These are phyloP conservation scores for Oriolus oriolus DNA, from an alignment of 2,113 vertebrate genomes.

Conservation along the genomic window DNA sequence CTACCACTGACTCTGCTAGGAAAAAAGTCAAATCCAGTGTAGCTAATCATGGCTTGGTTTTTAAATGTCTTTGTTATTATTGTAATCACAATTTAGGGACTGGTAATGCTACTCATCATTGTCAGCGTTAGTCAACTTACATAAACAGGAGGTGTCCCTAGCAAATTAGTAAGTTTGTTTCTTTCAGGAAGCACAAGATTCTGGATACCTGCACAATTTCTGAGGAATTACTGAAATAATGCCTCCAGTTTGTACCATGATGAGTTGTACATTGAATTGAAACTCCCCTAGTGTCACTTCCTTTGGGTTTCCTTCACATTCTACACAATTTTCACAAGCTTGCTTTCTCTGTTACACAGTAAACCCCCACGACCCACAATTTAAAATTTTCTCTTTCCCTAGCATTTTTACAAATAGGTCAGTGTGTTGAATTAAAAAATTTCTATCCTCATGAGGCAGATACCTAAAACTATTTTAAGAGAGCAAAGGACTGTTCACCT, in stretches of 20 bases:
- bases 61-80: neutral
- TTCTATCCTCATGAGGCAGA: neutral
- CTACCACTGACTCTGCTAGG: neutral
- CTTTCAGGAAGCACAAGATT: neutral
- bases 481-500: neutral
- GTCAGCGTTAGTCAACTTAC: neutral
- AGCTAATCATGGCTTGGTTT: neutral
- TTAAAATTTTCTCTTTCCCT: neutral
- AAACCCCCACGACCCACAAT: neutral
- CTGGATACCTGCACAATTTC: neutral
- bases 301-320: neutral
- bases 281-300: neutral
- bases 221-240: neutral
- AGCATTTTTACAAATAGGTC: neutral
- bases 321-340: neutral
- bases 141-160: neutral
- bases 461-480: neutral
- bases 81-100: neutral
- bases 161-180: neutral
- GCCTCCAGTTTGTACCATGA: neutral
- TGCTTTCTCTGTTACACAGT: neutral
- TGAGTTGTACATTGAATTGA: neutral
- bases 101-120: neutral
- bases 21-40: neutral
- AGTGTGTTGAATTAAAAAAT: neutral